A percentile compares a stretch with the other conserved stretches of the same genome.
Evolutionary conservation across 2,888 invertebrate genomes (phyloP).

Genomic region (Enchytraeus crypticus): DNA sequence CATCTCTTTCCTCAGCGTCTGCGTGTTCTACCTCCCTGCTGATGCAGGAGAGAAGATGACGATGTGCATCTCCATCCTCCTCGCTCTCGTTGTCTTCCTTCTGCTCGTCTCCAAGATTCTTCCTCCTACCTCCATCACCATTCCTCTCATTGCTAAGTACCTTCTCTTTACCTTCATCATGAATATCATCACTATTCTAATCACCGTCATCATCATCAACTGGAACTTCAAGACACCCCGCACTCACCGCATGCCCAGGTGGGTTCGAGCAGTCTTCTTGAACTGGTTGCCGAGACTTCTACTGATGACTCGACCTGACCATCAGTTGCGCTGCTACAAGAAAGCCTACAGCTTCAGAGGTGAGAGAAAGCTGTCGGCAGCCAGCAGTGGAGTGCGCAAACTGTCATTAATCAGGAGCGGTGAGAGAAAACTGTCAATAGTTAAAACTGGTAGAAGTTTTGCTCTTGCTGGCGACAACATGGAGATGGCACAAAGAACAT

Average conservation of each 20-base stretch:
- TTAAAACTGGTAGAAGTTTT: too few relatives aligned
- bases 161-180: slow-evolving; percentile 97
- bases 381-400: too few relatives aligned
- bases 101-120: slow-evolving; percentile 96
- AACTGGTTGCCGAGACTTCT: slow-evolving; percentile 84
- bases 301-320: slow-evolving; percentile 81
- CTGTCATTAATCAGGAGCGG: too few relatives aligned
- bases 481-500: too few relatives aligned
- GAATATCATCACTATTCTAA: slow-evolving; percentile 98
- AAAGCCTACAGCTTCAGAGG: slow-evolving; percentile 29
- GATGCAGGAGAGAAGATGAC: slow-evolving; percentile 90
- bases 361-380: too few relatives aligned
- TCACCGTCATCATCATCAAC: slow-evolving; percentile 97
- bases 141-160: slow-evolving; percentile 97
- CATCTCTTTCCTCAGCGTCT: slow-evolving; percentile 85
- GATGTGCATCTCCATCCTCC: slow-evolving; percentile 88
- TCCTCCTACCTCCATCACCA: slow-evolving; percentile 92
- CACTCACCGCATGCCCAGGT: slow-evolving; percentile 96
- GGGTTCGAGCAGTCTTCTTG: slow-evolving; percentile 89
- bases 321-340: slow-evolving; percentile 49
- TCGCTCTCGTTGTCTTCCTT: slow-evolving; percentile 98
- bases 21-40: slow-evolving; percentile 96
- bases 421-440: too few relatives aligned
- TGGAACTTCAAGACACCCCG: slow-evolving; percentile 94
- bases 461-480: too few relatives aligned